These are phyloP conservation scores for Podarcis lilfordi DNA, from an alignment of 2,797 vertebrate genomes.

Conservation along the genomic window DNA sequence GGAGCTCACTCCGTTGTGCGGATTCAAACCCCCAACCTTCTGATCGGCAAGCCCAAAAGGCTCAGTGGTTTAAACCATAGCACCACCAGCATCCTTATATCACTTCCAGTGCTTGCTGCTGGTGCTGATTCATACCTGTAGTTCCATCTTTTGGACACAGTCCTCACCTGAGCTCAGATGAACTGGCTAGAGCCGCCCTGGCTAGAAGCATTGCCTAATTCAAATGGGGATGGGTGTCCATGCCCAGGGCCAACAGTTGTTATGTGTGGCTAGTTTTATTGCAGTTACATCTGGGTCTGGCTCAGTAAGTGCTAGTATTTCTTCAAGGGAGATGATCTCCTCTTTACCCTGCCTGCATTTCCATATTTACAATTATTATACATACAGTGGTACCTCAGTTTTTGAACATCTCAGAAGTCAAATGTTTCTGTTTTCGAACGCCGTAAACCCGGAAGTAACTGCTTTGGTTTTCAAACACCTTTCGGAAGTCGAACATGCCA, in stretches of 20 bases:
- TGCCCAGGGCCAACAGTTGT: not conserved
- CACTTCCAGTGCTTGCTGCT: not conserved
- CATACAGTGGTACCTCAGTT: not conserved
- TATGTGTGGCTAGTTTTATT: not conserved
- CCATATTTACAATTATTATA: not conserved
- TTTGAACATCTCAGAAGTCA: too few species aligned
- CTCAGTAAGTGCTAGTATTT: not conserved
- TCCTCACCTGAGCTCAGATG: not conserved
- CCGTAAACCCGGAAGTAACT: too few species aligned
- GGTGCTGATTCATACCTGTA: not conserved
- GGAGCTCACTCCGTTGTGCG: too few species aligned
- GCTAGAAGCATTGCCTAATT: too few species aligned
- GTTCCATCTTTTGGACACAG: not conserved
- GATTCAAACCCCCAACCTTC: too few species aligned
- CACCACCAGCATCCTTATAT: too few species aligned
- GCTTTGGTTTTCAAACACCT: too few species aligned
- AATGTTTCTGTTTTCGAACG: too few species aligned
- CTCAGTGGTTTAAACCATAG: too few species aligned
- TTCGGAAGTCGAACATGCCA: too few species aligned
- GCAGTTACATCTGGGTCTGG: not conserved
- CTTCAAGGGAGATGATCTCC: not conserved
- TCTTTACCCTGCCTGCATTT: not conserved
- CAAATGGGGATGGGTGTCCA: not conserved
- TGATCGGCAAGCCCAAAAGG: too few species aligned
- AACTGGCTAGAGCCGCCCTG: not conserved